Base-by-base conservation (phyloP, 2,888 invertebrate genomes). In the Drosophila testacea region DNA sequence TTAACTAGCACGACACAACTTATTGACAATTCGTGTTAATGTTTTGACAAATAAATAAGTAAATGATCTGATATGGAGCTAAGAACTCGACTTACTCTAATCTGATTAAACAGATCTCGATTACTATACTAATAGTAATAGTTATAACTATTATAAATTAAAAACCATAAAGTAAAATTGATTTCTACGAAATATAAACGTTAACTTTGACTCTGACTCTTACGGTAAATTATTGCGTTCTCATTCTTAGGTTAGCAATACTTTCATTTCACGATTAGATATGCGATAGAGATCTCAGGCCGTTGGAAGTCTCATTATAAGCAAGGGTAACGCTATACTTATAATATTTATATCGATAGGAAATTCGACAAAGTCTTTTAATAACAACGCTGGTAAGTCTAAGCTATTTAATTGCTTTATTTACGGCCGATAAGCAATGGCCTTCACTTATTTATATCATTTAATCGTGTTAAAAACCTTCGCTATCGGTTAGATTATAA, bases 31-130 rank as follows among this genome's bases (percentile, higher is more conserved):
- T 55, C 32, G 22, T 55, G 16, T 42, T 16, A 2, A n/a, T 2
- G 13, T 6, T 32, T 34, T 56, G 55, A 56, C 55, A 56, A n/a
- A 10, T 28, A 46, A 56, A 27, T 13, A 44, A 42, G n/a, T 27
- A 11, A 32, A 11, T n/a, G 42, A 22, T 34, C 13, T 13, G 9
- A 2, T 10, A 0, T 9, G 5, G 7, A 13, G 44, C 44, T 10
- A 10, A 36, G 36, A 10, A 4, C 11, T 44, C 4, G 11, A 27
- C 4, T 28, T 28, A n/a, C 6, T 50, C 22, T 22, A 36, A 7
- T 36, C 6, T 22, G 22, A 4, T 50, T 36, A 36, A 50, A 30
- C 30, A 30, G 6, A 11, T n/a, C 6, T 7, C 2, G 13, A 16
- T 16, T 32, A 11, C 2, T 7, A 32, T 6, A 32, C 6, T 6